Percentiles rank a stretch among this genome's conserved stretches.
phyloP scores from a whole-genome alignment of 2,888 invertebrate genomes.

The Agrochola lychnidis region DNA sequence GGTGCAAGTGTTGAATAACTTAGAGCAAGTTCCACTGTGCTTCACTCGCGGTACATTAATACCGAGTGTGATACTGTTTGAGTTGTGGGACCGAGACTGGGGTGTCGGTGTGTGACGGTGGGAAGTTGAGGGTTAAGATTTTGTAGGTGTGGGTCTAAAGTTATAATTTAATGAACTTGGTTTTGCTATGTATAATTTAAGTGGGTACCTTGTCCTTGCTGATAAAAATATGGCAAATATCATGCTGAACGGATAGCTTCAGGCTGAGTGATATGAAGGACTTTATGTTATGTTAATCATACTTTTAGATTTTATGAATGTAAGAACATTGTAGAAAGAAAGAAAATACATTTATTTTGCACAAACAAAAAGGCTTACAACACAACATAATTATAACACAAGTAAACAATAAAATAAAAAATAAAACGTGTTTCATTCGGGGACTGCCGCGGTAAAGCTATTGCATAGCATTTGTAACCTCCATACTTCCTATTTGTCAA shows the following conservation, averaged over 20 bases:
- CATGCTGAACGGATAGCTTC: background rate
- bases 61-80: constrained; percentile 56
- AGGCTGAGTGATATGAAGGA: background rate
- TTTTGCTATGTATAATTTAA: background rate
- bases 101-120: constrained; percentile 2
- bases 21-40: constrained; percentile 59
- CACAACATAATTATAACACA: no score
- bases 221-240: background rate
- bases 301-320: no score
- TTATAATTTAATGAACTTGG: background rate
- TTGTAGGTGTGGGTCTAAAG: constrained; percentile 16
- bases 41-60: constrained; percentile 61
- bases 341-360: no score
- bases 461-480: no score
- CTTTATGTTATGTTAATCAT: background rate
- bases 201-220: background rate
- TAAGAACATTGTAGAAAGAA: no score
- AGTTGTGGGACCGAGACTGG: constrained; percentile 19
- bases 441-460: no score
- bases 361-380: no score
- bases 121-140: background rate
- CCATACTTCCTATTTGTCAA: no score
- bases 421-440: no score
- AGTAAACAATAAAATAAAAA: no score
- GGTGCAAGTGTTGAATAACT: constrained; percentile 63